Evolutionary conservation across 2,888 invertebrate genomes (phyloP), one percentile per base, ranked within the genome.

Genomic region (Perizoma flavofasciatum): DNA sequence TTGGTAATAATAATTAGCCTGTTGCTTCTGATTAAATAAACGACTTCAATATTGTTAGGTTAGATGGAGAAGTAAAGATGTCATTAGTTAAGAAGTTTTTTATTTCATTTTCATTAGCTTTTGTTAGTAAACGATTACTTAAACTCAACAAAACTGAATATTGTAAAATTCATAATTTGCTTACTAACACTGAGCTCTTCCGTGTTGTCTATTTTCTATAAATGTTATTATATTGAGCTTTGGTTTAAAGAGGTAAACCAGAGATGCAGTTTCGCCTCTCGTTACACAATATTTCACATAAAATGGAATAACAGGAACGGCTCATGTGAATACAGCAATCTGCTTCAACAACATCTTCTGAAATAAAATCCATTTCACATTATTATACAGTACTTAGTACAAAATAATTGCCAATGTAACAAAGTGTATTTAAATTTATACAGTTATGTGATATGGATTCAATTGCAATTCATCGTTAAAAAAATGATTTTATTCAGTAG

Each of bases 41-140:
- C 22, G 22, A 22, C 22, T 41, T n/a, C 9, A n/a, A n/a, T 11
- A 44, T 44, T 69, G 8, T 2, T n/a, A 47, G 6, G 6, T 6
- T 11, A 11, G 34, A 10, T 35, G 7, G 49, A 48, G 11, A 46
- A 56, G 32, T 50, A 72, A 78, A 74, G 58, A 63, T 74, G 72
- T 74, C 66, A 66, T 69, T 47, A 61, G 54, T 58, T 40, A 50
- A 40, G 54, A 65, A 56, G 57, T 58, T 78, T 76, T 78, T 78
- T 75, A 75, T 73, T 79, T 81, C 75, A 64, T 81, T 89, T 89
- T 87, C 37, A 89, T 87, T 89, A 86, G 85, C 83, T 82, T 88
- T 88, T 85, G 86, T 88, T 90, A 89, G 83, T 89, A 88, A 88
- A 88, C 76, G 76, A 79, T 86, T 84, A 86, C 77, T 80, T 79